phyloP scores from a whole-genome alignment of 2,113 vertebrate genomes.

The Chinchilla lanigera region DNA sequence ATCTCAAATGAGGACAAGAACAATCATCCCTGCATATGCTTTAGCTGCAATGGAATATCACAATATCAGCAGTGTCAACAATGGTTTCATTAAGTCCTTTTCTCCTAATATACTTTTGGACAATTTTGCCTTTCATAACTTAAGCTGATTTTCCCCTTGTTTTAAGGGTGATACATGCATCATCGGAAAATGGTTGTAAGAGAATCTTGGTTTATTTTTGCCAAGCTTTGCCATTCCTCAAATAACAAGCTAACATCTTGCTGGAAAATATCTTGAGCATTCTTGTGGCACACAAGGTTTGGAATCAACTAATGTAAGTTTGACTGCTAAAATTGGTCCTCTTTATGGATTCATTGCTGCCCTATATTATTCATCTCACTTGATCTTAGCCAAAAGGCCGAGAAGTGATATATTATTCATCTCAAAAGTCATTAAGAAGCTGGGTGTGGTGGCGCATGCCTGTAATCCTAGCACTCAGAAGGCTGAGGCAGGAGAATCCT shows the following conservation, averaged over 20 bases:
- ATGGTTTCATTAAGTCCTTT: neutral
- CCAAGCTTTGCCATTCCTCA: neutral
- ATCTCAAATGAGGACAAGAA: neutral
- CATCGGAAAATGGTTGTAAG: neutral
- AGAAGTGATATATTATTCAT: too few species aligned
- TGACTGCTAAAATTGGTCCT: neutral
- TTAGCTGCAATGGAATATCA: neutral
- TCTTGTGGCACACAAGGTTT: neutral
- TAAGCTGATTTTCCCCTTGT: neutral
- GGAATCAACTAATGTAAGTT: slow-evolving; percentile 52
- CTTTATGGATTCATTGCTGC: neutral
- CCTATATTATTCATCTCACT: neutral
- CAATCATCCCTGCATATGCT: neutral
- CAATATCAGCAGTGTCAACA: neutral
- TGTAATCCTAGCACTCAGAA: too few species aligned
- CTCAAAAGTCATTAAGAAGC: too few species aligned
- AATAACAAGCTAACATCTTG: neutral
- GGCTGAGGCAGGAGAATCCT: too few species aligned
- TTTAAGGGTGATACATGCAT: neutral
- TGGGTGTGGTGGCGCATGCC: too few species aligned
- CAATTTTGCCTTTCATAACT: neutral
- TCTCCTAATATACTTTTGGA: neutral
- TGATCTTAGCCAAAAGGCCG: too few species aligned
- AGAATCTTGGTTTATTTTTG: neutral
- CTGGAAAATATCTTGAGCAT: neutral